phyloP scores from a whole-genome alignment of 2,888 invertebrate species.

The Stenodera caucasica region DNA sequence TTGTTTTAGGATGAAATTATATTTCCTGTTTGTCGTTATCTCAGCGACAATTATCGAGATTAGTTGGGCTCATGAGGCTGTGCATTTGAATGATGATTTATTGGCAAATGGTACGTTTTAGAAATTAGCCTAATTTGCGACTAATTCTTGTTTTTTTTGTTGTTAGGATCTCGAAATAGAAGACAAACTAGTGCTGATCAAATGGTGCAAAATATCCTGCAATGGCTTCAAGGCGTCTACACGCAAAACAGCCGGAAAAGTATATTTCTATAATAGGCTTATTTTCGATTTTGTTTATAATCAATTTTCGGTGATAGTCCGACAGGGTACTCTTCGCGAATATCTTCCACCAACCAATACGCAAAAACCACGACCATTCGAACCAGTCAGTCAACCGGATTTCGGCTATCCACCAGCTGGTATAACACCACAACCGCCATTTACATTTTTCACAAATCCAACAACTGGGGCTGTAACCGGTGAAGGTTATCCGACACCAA shows the following conservation, averaged over 20 bases:
- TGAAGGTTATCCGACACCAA: constrained; percentile 37
- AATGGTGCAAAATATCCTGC: constrained; percentile 73
- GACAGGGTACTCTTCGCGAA: constrained; percentile 61
- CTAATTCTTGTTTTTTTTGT: constrained; percentile 11
- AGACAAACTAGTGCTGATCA: constrained; percentile 66
- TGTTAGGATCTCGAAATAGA: constrained; percentile 47
- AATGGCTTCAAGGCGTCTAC: constrained; percentile 75
- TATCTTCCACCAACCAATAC: constrained; percentile 65
- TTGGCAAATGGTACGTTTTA: constrained; percentile 34
- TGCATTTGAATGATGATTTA: constrained; percentile 37
- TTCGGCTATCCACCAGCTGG: constrained; percentile 47
- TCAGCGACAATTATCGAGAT: constrained; percentile 28
- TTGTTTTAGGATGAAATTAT: constrained; percentile 41
- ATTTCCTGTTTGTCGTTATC: constrained; percentile 33
- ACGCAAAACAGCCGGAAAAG: constrained; percentile 62
- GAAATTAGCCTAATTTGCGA: neutral
- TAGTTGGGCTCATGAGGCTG: constrained; percentile 30
- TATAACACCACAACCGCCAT: constrained; percentile 51
- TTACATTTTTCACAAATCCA: constrained; percentile 44
- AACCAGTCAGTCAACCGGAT: constrained; percentile 53
- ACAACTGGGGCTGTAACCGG: constrained; percentile 43
- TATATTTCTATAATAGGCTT: constrained; percentile 43
- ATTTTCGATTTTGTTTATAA: neutral
- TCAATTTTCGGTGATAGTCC: constrained; percentile 57
- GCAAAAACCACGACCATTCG: constrained; percentile 72